Base-by-base conservation (phyloP, 2,113 vertebrate genomes). In the Cettia cetti region DNA sequence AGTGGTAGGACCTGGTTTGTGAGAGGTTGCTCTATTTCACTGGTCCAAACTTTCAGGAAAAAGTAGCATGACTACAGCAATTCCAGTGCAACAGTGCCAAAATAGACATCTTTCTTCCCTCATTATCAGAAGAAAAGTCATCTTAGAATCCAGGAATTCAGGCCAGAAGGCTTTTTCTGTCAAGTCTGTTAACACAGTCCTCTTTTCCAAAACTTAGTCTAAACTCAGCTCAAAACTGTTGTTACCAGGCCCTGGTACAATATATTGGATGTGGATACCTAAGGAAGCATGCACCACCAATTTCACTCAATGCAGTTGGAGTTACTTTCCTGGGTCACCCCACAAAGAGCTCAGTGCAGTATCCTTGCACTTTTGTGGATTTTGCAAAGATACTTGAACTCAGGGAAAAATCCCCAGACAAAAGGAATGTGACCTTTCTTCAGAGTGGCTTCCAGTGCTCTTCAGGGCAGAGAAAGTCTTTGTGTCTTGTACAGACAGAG, bases 241-340 rank as follows among this genome's bases (percentile, higher is more conserved):
- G 0, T n/a, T 68, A 20, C 31, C 19, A 30, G 35, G 24, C 15
- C 39, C 10, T 57, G 8, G 7, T 61, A 56, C 9, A 56, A n/a
- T 7, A 57, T 11, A 31, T 49, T 80, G 42, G 42, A 39, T 2
- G 1, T 23, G 37, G 74, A 49, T 26, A 40, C 20, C 20, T 44
- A 37, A 53, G 45, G 22, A 90, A 79, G 53, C 22, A 60, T 39
- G 40, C 6, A 65, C 12, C 50, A 69, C 10, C n/a, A 18, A 18
- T 40, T 11, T 45, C 1, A 0, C 15, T 64, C 20, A 1, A 0
- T 31, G 31, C 77, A 57, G 13, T 49, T 26, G 31, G 22, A 74
- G n/a, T 69, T 77, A 26, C 23, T 42, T 77, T 47, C 59, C 27
- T 27, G 24, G 19, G 15, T 60, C 61, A 70, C 18, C 42, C 14